These are phyloP conservation scores for Benthochromis sp. DNA, from an alignment of 2,113 vertebrate genomes.

Conservation along the genomic window DNA sequence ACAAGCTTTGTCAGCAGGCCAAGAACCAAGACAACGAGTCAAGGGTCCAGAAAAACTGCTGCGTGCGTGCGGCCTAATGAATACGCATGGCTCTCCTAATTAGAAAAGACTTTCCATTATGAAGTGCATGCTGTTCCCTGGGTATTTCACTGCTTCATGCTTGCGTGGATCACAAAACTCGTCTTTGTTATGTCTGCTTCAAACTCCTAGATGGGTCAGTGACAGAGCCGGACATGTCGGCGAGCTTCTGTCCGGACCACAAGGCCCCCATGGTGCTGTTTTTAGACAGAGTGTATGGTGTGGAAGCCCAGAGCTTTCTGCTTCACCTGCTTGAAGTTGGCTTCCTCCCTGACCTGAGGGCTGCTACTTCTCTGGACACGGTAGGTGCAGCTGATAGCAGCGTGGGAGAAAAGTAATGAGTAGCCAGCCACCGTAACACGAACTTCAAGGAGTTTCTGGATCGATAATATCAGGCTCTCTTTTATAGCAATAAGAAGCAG, in stretches of 20 bases:
- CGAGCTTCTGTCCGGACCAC: constrained; percentile 94
- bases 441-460: not conserved
- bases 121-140: not conserved
- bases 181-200: not conserved
- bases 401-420: not conserved
- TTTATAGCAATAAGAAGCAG: not conserved
- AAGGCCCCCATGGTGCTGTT: constrained; percentile 98
- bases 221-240: constrained; percentile 91
- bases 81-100: constrained; percentile 28
- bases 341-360: constrained; percentile 92
- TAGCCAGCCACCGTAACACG: not conserved
- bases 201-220: constrained; percentile 81
- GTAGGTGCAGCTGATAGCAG: constrained; percentile 65
- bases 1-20: constrained; percentile 27
- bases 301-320: constrained; percentile 92
- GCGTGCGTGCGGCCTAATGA: constrained; percentile 18
- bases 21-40: not conserved
- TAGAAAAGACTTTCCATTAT: constrained; percentile 26
- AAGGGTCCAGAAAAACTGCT: not conserved
- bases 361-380: constrained; percentile 89
- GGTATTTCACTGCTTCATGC: not conserved
- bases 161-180: not conserved
- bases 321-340: constrained; percentile 94
- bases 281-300: constrained; percentile 93
- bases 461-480: not conserved